Base-by-base conservation (phyloP, 1,140 invertebrate species). In the Aphelenchoides fujianensis region DNA sequence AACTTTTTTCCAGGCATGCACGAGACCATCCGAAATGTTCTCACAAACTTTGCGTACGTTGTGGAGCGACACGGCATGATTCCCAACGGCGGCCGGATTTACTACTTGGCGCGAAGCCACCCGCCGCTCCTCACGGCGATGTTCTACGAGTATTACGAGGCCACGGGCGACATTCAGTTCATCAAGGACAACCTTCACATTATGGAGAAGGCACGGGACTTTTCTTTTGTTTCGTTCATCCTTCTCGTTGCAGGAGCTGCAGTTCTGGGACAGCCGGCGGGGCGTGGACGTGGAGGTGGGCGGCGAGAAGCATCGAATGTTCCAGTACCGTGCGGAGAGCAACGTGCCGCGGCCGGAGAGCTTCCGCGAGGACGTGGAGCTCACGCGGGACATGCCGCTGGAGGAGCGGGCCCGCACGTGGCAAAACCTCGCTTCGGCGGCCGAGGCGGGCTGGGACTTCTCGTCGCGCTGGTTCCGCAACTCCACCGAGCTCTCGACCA, bases 21-120 rank as follows among this genome's bases (percentile, higher is more conserved):
- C 0, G 75, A 88, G n/a, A 95, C 93, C 0, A 91, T 90, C 0
- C 88, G 86, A 63, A 92, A 91, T 2, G 94, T 95, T 91, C 85
- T 95, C 28, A 34, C 63, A n/a, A 84, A 84, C 61, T 78, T 82
- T 52, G 54, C 71, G 3, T 53, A 79, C 53, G 68, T 82, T 0
- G 75, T 84, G 48, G 63, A 74, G 28, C 76, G 71, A 32, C 80
- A 77, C 61, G 93, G 93, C 0, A 90, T 91, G 79, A 91, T 96
- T 70, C 93, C 93, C 0, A 95, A 95, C 78, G 93, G 93, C 0
- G 92, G 92, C 0, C 87, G 93, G 57, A 88, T 94, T 19, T 95
- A 95, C 75, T 95, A 94, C 82, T 85, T 88, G 88, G 86, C 88
- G 87, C 87, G 91, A 82, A 92, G 92, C 0, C 93, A 95, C 78